Evolutionary conservation across 2,888 invertebrate species (phyloP), one percentile per base, ranked within the genome.

Genomic region (Peribatodes rhomboidaria): DNA sequence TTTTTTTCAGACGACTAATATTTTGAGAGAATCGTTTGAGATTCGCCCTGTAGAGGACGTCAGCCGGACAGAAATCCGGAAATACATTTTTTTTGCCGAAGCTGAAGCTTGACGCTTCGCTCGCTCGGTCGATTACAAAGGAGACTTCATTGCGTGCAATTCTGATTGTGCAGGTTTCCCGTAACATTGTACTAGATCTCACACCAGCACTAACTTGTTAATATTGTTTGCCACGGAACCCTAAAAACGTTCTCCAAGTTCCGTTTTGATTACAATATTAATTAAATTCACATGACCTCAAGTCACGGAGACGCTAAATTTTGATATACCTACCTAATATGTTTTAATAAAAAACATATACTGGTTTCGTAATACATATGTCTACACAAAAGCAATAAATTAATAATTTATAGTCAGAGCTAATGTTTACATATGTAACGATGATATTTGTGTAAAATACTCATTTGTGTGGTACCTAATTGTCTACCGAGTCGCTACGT

Each of bases 271-370:
- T 73, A 72, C 27, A 72, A 72, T 75, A 71, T 72, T 73, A 72
- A 75, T 65, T 65, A 67, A 71, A 75, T 72, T 77, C 76, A 71
- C 69, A 76, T 75, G 76, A 75, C 78, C 77, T 78, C 70, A 77
- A 71, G 71, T 65, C 69, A 69, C 76, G 76, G 74, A 61, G 66
- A 69, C 56, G 64, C 69, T 61, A 39, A 65, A 68, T 65, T 67
- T 65, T 65, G 60, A 63, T 67, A 68, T 62, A 72, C 46, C 54
- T 58, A 58, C 39, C 62, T 69, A 20, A 57, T 55, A 31, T 37
- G 53, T 46, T 59, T 58, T 70, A 55, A 58, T 58, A 70, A 71
- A 75, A 68, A 73, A 55, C n/a, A n/a, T n/a, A 67, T 70, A 73
- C 77, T 65, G 75, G 78, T 77, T 78, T 68, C n/a, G 59, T 67